These are phyloP conservation scores for Cossypha heuglini DNA, from an alignment of 2,797 vertebrate species.

Conservation along the genomic window DNA sequence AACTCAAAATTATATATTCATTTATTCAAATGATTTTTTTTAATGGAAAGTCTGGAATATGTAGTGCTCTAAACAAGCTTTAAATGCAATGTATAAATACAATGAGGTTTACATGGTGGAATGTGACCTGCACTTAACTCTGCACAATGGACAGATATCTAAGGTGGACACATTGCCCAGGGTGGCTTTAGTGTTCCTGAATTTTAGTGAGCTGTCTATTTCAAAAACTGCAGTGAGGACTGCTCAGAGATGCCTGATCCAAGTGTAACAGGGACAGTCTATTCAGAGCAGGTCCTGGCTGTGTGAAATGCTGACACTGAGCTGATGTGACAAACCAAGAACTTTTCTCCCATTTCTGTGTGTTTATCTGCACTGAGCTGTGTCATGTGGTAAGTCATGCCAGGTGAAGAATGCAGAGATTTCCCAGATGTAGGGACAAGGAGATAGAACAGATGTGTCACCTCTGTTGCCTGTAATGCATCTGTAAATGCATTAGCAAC, in stretches of 20 bases:
- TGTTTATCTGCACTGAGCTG: background rate
- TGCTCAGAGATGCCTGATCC: background rate
- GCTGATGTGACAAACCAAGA: constrained; percentile 1
- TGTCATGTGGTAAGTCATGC: background rate
- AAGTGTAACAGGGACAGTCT: background rate
- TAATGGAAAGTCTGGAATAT: background rate
- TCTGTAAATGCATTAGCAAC: background rate
- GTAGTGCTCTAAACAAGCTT: background rate
- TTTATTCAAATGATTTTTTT: background rate
- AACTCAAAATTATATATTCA: background rate
- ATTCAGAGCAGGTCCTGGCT: background rate
- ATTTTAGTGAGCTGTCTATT: background rate
- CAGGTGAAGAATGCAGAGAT: background rate
- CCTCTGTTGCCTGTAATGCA: background rate
- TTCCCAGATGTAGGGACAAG: background rate
- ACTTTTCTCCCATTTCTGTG: background rate
- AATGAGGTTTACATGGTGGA: background rate
- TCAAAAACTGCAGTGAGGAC: background rate
- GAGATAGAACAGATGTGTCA: background rate
- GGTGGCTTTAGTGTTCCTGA: background rate
- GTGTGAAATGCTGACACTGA: background rate
- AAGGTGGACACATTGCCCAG: too few species aligned
- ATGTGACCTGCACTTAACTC: background rate
- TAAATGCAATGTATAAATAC: background rate
- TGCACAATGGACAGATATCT: fast-evolving